Conservation (phyloP, 2,113 vertebrate species). For the Epinephelus cyanopodus region DNA sequence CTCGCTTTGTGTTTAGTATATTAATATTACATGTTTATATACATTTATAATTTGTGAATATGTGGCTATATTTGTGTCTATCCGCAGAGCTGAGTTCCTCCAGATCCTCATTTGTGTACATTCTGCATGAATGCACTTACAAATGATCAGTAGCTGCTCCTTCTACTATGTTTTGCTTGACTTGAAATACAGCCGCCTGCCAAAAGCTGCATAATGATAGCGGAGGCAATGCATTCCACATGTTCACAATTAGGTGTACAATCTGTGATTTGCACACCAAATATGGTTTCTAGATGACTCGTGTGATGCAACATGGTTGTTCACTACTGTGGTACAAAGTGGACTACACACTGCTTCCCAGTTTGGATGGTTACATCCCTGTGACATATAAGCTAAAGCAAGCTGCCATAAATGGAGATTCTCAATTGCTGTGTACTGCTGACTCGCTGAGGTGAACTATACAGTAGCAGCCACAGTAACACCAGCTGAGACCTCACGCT, state of each 20-base stretch:
- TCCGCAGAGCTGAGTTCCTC: not conserved
- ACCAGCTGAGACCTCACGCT: not conserved
- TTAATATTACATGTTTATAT: not conserved
- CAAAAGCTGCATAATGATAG: constrained; percentile 45
- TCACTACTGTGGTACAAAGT: not conserved
- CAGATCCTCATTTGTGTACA: constrained; percentile 19
- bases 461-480: not conserved
- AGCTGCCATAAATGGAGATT: constrained; percentile 43
- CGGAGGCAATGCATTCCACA: constrained; percentile 63
- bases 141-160: constrained; percentile 22
- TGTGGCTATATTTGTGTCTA: not conserved
- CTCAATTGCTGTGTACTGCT: not conserved
- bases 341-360: constrained; percentile 25
- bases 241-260: constrained; percentile 66
- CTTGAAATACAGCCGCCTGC: constrained; percentile 19
- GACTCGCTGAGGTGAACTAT: not conserved
- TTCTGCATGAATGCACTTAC: not conserved
- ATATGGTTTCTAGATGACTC: constrained; percentile 58
- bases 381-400: constrained; percentile 20
- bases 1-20: not conserved
- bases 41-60: not conserved
- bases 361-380: not conserved
- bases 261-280: constrained; percentile 61
- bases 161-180: constrained; percentile 16
- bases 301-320: not conserved